These are phyloP conservation scores for Chrysemys picta DNA, from an alignment of 2,113 vertebrate genomes.

Conservation along the genomic window DNA sequence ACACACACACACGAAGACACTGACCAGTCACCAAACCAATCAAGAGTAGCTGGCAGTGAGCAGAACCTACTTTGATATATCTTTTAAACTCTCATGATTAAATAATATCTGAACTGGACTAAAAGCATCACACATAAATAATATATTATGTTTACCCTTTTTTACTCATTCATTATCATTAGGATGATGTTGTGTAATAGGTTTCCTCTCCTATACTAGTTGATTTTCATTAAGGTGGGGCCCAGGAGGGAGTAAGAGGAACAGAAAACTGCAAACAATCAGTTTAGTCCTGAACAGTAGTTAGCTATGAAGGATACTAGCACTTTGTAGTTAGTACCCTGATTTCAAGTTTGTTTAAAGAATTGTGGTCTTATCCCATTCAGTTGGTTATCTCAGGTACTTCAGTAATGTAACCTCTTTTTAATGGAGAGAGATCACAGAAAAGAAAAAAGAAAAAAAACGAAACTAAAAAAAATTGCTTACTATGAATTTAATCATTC, in stretches of 20 bases:
- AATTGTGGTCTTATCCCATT: no score
- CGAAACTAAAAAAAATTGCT: no score
- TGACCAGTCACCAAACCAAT: not conserved
- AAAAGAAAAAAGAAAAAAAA: no score
- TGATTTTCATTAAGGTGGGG: not conserved
- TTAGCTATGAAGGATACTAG: not conserved
- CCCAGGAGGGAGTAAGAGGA: not conserved
- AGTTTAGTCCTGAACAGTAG: fast-evolving
- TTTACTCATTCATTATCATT: not conserved
- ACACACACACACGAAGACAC: not conserved
- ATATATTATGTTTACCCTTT: not conserved
- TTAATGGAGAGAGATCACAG: no score
- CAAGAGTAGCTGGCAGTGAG: not conserved
- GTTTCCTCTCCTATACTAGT: not conserved
- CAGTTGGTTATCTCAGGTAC: no score
- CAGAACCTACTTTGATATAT: not conserved
- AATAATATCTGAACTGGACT: not conserved
- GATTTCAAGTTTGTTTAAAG: no score
- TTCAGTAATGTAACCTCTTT: no score
- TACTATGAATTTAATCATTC: no score
- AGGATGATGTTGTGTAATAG: fast-evolving
- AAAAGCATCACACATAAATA: not conserved
- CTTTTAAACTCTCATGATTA: not conserved
- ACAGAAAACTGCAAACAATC: not conserved
- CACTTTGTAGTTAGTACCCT: no score